Evolutionary conservation across 2,113 vertebrate species (phyloP), one percentile per base, ranked within the genome.

Genomic region (Pollachius pollachius): DNA sequence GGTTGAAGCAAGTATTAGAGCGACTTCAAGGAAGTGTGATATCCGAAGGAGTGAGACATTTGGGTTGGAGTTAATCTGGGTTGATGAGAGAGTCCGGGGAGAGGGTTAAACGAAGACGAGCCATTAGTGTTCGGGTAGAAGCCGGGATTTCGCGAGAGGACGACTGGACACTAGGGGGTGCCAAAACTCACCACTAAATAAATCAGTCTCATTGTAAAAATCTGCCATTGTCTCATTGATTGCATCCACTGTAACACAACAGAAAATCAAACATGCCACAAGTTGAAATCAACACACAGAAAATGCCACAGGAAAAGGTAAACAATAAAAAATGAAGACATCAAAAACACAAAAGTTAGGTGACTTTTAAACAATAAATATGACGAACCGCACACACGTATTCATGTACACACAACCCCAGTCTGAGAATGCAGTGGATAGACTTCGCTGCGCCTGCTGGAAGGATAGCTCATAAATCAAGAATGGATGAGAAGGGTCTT

Each of bases 191-290:
- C 97, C 97, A 96, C 96, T 93, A 94, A 94, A 97, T 91, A 97
- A 94, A 94, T 95, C 97, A 95, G 95, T 96, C 91, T 96, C 96
- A 99, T 94, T 99, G 94, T 97, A 96, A 95, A 95, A 96, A 97
- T 92, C 96, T 94, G 94, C 94, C 94, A 96, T 91, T 95, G 96
- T 99, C 91, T 99, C 97, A 99, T 99, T 99, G 95, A 98, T 93
- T 94, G 95, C 94, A 94, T 98, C 95, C 95, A 97, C 97, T 99
- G 96, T 93, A 99, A 99, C 93, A 98, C 88, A 96, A 97, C 91
- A 98, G 84, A 96, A 95, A 91, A 93, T 91, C 79, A 94, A 92
- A 91, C 92, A 93, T 75, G 81, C 73, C 90, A 88, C 84, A 92
- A 56, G 71, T 74, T 83, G 81, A 87, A 84, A 81, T 87, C 82